Evolutionary conservation across 2,888 invertebrate species (phyloP), one percentile per base, ranked within the genome.

Genomic region (Hydroisotoma schaefferi): DNA sequence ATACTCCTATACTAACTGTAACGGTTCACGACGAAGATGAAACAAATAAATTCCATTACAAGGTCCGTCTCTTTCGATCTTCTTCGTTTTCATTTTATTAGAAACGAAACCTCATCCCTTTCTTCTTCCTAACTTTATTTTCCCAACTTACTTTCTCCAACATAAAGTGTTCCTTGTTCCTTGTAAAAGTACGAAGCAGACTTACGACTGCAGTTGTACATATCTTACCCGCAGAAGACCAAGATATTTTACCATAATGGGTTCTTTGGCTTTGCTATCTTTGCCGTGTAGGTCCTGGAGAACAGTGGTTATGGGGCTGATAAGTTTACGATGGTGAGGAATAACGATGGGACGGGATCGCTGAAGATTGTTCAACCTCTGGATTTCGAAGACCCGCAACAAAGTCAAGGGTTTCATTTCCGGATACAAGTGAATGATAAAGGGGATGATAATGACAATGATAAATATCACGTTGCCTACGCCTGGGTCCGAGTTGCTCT

Each of bases 21-120:
- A 94, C 94, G 0, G 94, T 94, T 54, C 93, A 94, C 76, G 94
- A 94, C 74, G 94, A 93, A 77, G 94, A 94, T 75, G 94, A 94
- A 81, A 94, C 93, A 1, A 94, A 94, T 78, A 93, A 94, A 78
- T 94, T 94, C 79, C 93, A 93, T 75, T 94, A 94, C 77, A 94
- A 93, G 81, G 82, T 82, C 71, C 22, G 10, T 28, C 46, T 37
- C 10, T 22, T 8, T 20, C 23, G 3, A 38, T 38, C 28, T 18
- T n/a, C 43, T 43, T 43, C 8, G 10, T 18, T 43, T 43, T 43
- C 6, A 10, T 26, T 48, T 48, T 48, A 26, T 48, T 27, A 28
- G 6, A 46, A 23, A 3, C 25, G 23, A 46, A 22, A 6, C 20
- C 20, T 46, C 20, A 25, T 25, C 46, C 46, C 8, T 10, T 33